Conservation (phyloP, 2,888 invertebrate species). For the Hyalella azteca region DNA sequence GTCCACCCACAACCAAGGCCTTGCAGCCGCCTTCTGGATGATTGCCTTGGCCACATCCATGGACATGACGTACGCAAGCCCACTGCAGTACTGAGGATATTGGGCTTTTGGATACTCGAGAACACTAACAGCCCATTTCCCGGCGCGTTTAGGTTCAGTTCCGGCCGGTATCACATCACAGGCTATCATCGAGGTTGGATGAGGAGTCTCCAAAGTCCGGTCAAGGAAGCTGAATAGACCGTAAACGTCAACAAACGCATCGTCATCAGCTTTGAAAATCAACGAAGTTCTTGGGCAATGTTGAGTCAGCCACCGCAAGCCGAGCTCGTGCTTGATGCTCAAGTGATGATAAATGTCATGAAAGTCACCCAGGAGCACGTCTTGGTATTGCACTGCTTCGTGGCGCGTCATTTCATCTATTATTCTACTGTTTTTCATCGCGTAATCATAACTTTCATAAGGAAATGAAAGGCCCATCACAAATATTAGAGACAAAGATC, state of each 20-base stretch:
- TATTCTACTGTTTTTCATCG: not conserved
- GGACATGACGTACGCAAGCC: slow-evolving; percentile 61
- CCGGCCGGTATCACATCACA: slow-evolving; percentile 48
- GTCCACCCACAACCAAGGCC: slow-evolving; percentile 66
- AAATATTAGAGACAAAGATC: not conserved
- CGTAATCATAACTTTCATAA: not conserved
- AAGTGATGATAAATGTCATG: slow-evolving; percentile 59
- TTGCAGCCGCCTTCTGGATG: slow-evolving; percentile 61
- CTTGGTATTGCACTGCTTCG: slow-evolving; percentile 40
- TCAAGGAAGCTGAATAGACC: slow-evolving; percentile 23
- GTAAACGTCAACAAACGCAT: slow-evolving; percentile 59
- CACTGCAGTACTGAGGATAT: slow-evolving; percentile 61
- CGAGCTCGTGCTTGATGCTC: slow-evolving; percentile 59
- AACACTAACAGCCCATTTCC: slow-evolving; percentile 60
- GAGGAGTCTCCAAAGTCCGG: slow-evolving; percentile 3
- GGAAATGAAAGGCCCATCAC: not conserved
- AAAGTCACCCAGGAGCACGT: slow-evolving; percentile 59
- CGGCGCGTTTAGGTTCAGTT: slow-evolving; percentile 59
- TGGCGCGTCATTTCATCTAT: not conserved
- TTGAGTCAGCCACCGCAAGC: slow-evolving; percentile 57
- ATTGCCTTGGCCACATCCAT: slow-evolving; percentile 59
- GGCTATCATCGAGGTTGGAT: not conserved
- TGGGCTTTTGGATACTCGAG: slow-evolving; percentile 60
- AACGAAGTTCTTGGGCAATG: slow-evolving; percentile 52
- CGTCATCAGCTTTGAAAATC: slow-evolving; percentile 60